Conservation (phyloP, 2,797 vertebrate genomes). For the Delichon dasypus region DNA sequence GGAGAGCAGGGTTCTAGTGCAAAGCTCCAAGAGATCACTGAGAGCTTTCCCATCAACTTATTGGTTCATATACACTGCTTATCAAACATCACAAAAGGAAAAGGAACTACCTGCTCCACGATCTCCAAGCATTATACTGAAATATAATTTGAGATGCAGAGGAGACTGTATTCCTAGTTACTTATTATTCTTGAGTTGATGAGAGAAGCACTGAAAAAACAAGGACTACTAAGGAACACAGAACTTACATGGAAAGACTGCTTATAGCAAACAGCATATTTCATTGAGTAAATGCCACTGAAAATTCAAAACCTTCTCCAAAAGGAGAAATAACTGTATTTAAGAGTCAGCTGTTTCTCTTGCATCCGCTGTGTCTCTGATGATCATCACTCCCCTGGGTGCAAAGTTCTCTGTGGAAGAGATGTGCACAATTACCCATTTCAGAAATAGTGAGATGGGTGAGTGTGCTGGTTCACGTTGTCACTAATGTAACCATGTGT, state of each 20-base stretch:
- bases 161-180: background rate
- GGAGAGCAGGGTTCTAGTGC: background rate
- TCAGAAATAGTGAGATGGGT: background rate
- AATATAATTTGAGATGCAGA: background rate
- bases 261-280: background rate
- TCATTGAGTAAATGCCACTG: background rate
- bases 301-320: background rate
- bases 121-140: background rate
- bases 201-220: background rate
- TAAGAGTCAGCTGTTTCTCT: background rate
- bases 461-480: background rate
- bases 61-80: background rate
- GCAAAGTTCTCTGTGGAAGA: background rate
- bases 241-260: background rate
- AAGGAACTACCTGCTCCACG: background rate
- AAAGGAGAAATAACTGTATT: background rate
- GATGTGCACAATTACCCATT: background rate
- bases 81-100: background rate
- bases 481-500: background rate
- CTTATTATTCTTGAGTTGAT: background rate
- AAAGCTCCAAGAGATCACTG: background rate
- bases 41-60: background rate
- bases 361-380: background rate
- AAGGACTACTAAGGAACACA: background rate
- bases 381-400: background rate